These are phyloP conservation scores for Grapholita molesta DNA, from an alignment of 1,140 invertebrate species.

Conservation along the genomic window DNA sequence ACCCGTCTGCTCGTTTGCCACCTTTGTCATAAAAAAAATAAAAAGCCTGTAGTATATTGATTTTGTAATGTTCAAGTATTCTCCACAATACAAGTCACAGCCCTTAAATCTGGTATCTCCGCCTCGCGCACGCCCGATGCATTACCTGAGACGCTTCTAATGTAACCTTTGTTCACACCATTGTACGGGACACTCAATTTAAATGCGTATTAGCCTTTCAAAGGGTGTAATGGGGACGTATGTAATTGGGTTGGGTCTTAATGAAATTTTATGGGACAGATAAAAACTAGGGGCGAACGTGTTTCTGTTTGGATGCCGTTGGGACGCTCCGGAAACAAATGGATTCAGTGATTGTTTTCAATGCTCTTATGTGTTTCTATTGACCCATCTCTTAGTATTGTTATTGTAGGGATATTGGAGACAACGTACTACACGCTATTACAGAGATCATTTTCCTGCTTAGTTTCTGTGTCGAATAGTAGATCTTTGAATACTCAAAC, in stretches of 20 bases:
- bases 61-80: not conserved
- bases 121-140: not conserved
- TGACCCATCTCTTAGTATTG: too few relatives aligned
- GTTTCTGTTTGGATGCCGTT: not conserved
- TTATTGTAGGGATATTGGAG: too few relatives aligned
- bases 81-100: not conserved
- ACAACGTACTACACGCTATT: too few relatives aligned
- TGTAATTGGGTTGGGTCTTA: constrained; percentile 16
- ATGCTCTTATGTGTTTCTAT: not conserved
- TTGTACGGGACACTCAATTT: constrained; percentile 12
- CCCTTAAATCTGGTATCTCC: not conserved
- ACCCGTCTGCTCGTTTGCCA: too few relatives aligned
- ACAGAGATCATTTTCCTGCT: too few relatives aligned
- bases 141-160: constrained; percentile 2
- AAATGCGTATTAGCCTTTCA: constrained; percentile 12
- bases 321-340: not conserved
- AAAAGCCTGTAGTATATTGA: too few relatives aligned
- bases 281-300: constrained; percentile 11
- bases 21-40: too few relatives aligned
- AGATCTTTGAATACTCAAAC: too few relatives aligned
- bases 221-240: constrained; percentile 13
- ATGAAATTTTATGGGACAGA: constrained; percentile 14
- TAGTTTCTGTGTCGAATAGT: too few relatives aligned
- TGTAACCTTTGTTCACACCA: constrained; percentile 6
- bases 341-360: not conserved